These are phyloP conservation scores for Clarias laeviceps DNA, from an alignment of 2,797 vertebrate genomes.

Conservation along the genomic window DNA sequence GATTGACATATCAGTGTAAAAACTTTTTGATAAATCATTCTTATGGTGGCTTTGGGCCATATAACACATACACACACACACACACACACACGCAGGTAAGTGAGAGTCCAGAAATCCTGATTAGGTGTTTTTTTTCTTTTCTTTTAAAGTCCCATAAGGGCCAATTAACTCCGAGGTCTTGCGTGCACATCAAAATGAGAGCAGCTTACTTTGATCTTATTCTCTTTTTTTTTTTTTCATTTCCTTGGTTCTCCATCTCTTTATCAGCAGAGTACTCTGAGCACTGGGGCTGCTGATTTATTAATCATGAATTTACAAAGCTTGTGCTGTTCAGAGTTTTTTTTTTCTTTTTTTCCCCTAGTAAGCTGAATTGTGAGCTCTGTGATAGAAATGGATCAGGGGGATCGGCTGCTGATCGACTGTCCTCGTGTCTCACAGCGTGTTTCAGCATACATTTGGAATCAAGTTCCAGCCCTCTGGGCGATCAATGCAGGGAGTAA, in stretches of 20 bases:
- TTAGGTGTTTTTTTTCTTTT: slow-evolving; percentile 20
- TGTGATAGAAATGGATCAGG: slow-evolving; percentile 54
- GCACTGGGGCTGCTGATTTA: slow-evolving; percentile 60
- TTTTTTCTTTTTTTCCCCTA: too few species aligned
- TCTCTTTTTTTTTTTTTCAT: slow-evolving; percentile 1
- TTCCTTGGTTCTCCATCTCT: background rate
- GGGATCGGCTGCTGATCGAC: slow-evolving; percentile 62
- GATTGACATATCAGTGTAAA: slow-evolving; percentile 12
- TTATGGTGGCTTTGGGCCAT: background rate
- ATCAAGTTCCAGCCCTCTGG: slow-evolving; percentile 49
- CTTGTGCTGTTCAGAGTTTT: slow-evolving; percentile 56
- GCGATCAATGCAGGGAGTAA: slow-evolving; percentile 51
- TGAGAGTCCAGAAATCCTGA: slow-evolving; percentile 18
- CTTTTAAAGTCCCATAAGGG: background rate
- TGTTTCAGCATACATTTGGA: slow-evolving; percentile 48
- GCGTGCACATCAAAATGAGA: slow-evolving; percentile 29
- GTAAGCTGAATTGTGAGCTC: slow-evolving; percentile 55
- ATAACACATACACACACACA: background rate
- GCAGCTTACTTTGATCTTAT: slow-evolving; percentile 35
- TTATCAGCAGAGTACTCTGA: slow-evolving; percentile 45
- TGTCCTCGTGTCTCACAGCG: slow-evolving; percentile 47
- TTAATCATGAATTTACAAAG: slow-evolving; percentile 48
- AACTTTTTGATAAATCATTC: background rate
- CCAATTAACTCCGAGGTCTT: slow-evolving; percentile 28
- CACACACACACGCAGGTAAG: background rate